Conservation (phyloP, 2,113 vertebrate genomes). For the Dasyprocta punctata region DNA sequence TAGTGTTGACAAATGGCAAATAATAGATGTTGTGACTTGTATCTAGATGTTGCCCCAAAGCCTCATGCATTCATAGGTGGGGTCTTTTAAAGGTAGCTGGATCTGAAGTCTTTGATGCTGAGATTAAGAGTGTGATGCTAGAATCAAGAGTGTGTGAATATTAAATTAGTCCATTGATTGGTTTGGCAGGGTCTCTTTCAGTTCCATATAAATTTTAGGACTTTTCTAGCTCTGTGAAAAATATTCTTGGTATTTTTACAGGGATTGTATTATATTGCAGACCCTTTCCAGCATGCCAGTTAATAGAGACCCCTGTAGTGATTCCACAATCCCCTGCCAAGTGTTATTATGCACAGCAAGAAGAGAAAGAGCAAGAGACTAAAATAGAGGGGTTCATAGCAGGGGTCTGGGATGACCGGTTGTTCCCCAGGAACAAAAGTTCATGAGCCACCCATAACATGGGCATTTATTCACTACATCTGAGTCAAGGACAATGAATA, state of each 20-base stretch:
- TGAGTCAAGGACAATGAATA: neutral
- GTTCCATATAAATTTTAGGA: neutral
- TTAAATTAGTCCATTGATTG: neutral
- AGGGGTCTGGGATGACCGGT: neutral
- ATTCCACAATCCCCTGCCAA: neutral
- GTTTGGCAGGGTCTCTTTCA: neutral
- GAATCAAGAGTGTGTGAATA: neutral
- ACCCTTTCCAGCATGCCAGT: too few relatives aligned
- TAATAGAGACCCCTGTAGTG: too few relatives aligned
- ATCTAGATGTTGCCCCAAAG: neutral
- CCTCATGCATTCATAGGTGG: neutral
- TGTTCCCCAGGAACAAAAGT: neutral
- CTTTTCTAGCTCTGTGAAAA: neutral
- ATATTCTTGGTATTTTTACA: neutral
- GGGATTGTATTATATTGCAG: neutral
- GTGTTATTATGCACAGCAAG: neutral
- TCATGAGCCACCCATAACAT: neutral
- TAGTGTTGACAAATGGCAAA: neutral
- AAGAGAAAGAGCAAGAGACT: neutral
- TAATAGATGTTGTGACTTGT: neutral
- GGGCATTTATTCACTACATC: neutral
- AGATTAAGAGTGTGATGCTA: neutral
- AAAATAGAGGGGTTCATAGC: neutral
- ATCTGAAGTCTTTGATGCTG: neutral
- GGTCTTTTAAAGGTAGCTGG: neutral